Conservation (phyloP, 2,113 vertebrate genomes). For the Pygoscelis antarcticus region DNA sequence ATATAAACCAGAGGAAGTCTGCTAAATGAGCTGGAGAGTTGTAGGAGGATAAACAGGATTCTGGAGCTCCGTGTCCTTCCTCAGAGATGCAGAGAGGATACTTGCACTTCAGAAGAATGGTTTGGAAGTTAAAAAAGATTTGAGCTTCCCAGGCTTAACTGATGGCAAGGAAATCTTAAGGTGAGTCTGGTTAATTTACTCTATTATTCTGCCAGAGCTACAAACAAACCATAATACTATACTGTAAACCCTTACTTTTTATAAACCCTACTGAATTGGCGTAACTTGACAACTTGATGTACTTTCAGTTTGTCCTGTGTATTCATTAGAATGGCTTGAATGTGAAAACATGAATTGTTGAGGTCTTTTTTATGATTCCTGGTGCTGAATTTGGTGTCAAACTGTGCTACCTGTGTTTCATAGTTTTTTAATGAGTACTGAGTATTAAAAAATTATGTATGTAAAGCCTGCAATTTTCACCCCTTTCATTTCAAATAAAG, state of each 20-base stretch:
- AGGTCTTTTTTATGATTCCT: not conserved
- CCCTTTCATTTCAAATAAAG: not conserved
- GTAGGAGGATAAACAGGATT: not conserved
- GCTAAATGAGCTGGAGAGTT: not conserved
- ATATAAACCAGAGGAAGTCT: not conserved
- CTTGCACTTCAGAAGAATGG: not conserved
- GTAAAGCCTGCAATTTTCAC: not conserved
- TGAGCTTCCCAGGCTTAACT: not conserved
- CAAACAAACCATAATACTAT: not conserved
- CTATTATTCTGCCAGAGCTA: not conserved
- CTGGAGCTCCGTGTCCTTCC: not conserved
- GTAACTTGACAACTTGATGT: not conserved
- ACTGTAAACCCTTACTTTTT: not conserved
- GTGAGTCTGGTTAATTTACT: not conserved
- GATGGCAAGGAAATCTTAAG: not conserved
- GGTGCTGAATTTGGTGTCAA: not conserved
- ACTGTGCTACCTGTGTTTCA: not conserved
- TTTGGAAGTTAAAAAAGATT: not conserved
- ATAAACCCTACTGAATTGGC: not conserved
- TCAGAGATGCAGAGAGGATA: not conserved
- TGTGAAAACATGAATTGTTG: not conserved
- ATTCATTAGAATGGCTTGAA: not conserved
- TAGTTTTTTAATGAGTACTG: fast-evolving
- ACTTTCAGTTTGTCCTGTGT: not conserved
- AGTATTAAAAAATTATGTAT: not conserved